Base-by-base conservation (phyloP, 2,888 invertebrate genomes). In the Ernsta delagoae region DNA sequence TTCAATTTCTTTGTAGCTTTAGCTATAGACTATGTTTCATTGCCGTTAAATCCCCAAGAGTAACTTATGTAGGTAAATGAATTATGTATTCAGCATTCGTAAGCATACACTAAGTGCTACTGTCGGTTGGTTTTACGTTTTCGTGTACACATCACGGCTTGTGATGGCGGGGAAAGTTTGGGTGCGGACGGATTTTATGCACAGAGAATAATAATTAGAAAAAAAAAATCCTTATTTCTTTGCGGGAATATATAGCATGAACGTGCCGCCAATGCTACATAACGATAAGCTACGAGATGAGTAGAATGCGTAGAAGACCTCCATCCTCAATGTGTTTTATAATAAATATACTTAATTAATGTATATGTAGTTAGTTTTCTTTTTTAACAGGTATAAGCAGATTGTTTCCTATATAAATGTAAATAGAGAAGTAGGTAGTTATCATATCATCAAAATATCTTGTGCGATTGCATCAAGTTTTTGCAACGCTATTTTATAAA, bases 61-160 rank as follows among this genome's bases (percentile, higher is more conserved):
- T 59, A 50, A 5, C 12, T 50, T 54, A 67, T 73, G 74, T 72
- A 77, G 76, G 74, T 75, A 75, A 70, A 84, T 87, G 83, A 84
- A 86, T 86, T 77, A 88, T 88, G 83, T 77, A 82, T 81, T 77
- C 64, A 80, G 78, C 78, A 71, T 81, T 86, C 76, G 81, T 85
- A 74, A 79, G 80, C 78, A 85, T 78, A 87, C 80, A 84, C 77
- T 79, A 86, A 83, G 75, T 83, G 87, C 88, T 87, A 88, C 87
- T 77, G 85, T 78, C 75, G 80, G 76, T 69, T 78, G 80, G 71
- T 83, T 50, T 50, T 50, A 50, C 50, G 50, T 50, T 79, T 53
- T 43, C 66, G 66, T 66, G 59, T 60, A 66, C 66, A 66, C 54
- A 66, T 66, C 43, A 61, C 50, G 53, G 36, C 16, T 62, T 16